Percentiles rank a stretch among this genome's conserved stretches.
phyloP scores from a whole-genome alignment of 2,888 invertebrate genomes.

The Drosophila quinaria region DNA sequence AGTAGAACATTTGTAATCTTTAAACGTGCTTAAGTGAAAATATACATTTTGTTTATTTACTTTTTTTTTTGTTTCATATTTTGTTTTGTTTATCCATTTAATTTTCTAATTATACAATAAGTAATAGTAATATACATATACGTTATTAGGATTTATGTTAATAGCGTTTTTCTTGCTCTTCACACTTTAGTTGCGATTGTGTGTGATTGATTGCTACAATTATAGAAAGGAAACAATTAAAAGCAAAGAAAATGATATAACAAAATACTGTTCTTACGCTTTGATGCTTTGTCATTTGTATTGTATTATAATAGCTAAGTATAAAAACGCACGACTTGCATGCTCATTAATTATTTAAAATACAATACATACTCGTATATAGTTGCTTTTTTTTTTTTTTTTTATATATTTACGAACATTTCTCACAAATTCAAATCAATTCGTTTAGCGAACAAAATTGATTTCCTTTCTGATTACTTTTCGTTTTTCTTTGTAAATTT shows the following conservation, averaged over 20 bases:
- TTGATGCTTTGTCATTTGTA: slow-evolving; percentile 76
- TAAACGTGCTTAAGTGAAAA: slow-evolving; percentile 81
- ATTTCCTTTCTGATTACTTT: slow-evolving; percentile 17
- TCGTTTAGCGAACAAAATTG: slow-evolving; percentile 13
- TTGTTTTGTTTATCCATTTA: slow-evolving; percentile 58
- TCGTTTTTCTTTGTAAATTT: not conserved
- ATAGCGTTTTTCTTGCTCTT: slow-evolving; percentile 66
- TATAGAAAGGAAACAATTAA: slow-evolving; percentile 60
- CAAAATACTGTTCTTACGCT: slow-evolving; percentile 77
- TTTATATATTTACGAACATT: slow-evolving; percentile 38
- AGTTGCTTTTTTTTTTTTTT: slow-evolving; percentile 22
- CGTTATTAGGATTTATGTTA: slow-evolving; percentile 69
- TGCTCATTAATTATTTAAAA: slow-evolving; percentile 51
- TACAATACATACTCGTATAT: slow-evolving; percentile 58
- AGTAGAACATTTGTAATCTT: slow-evolving; percentile 76
- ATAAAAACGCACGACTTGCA: slow-evolving; percentile 69
- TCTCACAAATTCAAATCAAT: slow-evolving; percentile 35
- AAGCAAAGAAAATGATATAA: slow-evolving; percentile 70
- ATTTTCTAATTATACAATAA: slow-evolving; percentile 75
- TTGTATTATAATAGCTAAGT: slow-evolving; percentile 70
- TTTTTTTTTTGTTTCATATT: slow-evolving; percentile 13
- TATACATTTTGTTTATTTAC: slow-evolving; percentile 69
- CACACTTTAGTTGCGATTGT: slow-evolving; percentile 26
- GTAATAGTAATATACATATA: slow-evolving; percentile 74
- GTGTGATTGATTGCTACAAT: slow-evolving; percentile 57